phyloP scores from a whole-genome alignment of 1,140 invertebrate species.

The Cepaea nemoralis region DNA sequence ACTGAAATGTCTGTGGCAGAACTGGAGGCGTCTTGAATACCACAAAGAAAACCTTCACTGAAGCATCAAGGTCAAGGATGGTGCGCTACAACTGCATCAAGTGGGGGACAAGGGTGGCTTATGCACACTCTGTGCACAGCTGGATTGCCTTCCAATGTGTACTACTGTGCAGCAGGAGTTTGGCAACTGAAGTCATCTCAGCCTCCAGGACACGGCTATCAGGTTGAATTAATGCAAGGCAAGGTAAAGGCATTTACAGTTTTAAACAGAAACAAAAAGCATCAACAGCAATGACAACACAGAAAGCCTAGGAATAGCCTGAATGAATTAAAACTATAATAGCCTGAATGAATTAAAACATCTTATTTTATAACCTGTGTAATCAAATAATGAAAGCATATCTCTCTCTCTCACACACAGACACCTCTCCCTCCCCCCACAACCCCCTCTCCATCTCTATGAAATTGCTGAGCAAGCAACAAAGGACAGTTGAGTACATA shows the following conservation, averaged over 20 bases:
- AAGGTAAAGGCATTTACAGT: conserved; percentile 9
- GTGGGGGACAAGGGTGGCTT: background rate
- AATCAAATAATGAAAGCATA: too few relatives aligned
- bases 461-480: too few relatives aligned
- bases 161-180: background rate
- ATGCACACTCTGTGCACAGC: background rate
- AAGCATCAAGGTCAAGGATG: background rate
- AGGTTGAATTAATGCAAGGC: conserved; percentile 34
- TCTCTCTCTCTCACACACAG: too few relatives aligned
- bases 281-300: background rate
- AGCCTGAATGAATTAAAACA: too few relatives aligned
- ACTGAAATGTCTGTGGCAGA: too few relatives aligned
- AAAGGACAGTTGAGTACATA: too few relatives aligned
- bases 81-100: too few relatives aligned
- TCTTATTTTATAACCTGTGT: too few relatives aligned
- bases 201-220: conserved; percentile 29
- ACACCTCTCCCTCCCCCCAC: too few relatives aligned
- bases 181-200: conserved; percentile 18
- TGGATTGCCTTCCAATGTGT: background rate
- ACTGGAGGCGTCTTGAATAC: too few relatives aligned
- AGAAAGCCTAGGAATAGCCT: background rate
- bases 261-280: background rate
- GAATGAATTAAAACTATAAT: too few relatives aligned
- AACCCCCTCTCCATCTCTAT: too few relatives aligned
- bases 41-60: background rate